Evolutionary conservation across 1,140 invertebrate genomes (phyloP).

Genomic region (Dendrolimus punctatus): DNA sequence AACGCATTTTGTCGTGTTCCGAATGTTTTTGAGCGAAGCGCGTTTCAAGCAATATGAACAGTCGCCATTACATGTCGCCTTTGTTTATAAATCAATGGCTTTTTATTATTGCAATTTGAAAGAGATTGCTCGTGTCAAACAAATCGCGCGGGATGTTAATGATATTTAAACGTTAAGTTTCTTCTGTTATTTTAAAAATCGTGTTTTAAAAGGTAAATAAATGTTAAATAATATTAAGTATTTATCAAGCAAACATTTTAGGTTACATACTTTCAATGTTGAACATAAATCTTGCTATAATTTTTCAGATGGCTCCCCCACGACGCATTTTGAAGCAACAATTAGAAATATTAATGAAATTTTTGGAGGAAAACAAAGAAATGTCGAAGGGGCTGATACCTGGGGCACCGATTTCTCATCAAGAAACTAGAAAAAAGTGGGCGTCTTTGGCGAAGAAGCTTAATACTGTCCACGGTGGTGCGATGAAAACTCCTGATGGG

Average conservation of each 20-base stretch:
- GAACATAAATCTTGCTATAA: not conserved
- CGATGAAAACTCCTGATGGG: constrained; percentile 43
- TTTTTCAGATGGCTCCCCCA: constrained; percentile 52
- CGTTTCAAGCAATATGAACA: not conserved
- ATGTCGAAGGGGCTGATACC: constrained; percentile 42
- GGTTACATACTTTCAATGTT: too few relatives aligned
- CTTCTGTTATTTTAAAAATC: not conserved
- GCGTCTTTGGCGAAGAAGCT: constrained; percentile 39
- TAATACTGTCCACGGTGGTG: constrained; percentile 41
- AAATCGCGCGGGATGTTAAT: constrained; percentile 24
- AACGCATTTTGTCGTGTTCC: not conserved
- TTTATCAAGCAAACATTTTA: too few relatives aligned
- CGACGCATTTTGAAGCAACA: constrained; percentile 46
- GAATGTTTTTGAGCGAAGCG: constrained; percentile 2
- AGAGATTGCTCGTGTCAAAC: constrained; percentile 52
- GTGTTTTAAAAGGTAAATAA: constrained; percentile 3
- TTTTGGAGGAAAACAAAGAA: constrained; percentile 48
- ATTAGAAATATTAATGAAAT: constrained; percentile 50
- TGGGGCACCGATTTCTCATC: constrained; percentile 30
- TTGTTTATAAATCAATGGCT: constrained; percentile 12
- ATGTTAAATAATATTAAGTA: not conserved
- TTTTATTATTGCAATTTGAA: constrained; percentile 32
- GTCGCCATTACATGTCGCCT: constrained; percentile 52
- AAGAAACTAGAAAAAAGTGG: constrained; percentile 43
- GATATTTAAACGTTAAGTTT: too few relatives aligned